Evolutionary conservation across 92 coral and sea anemone species (phyloP), one percentile per base, ranked within the genome.

Genomic region (Isaurus tuberculatus): DNA sequence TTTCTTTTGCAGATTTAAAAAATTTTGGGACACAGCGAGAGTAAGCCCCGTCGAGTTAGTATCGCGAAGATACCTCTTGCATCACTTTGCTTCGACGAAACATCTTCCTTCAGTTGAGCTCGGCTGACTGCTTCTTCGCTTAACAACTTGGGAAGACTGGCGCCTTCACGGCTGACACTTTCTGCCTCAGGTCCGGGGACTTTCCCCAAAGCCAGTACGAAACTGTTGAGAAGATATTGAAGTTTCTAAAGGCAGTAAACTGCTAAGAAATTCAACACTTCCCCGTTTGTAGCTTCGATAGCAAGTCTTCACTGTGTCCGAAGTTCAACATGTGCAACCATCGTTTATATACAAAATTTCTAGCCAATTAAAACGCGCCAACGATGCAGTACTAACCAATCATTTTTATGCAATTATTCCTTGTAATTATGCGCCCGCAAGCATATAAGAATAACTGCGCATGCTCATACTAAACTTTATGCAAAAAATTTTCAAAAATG

Each of bases 141-240:
- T 69, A 77, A 85, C 81, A 88, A 79, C 88, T 92, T 75, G 86
- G 73, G 64, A 90, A 92, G 87, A 88, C 99, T 87, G 88, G 79
- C 77, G 87, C 83, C 95, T 86, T 94, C 79, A 89, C 90, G 94
- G 86, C 94, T 85, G 99, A 91, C 97, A 96, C 97, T 96, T 75
- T 92, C 99, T 96, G 95, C 90, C 98, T 88, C 89, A 70, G 85
- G 99, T 96, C 99, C 98, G 98, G 99, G 98, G 98, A 96, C 99
- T 94, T 94, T 96, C 83, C 99, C 99, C 99, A 92, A 93, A 96
- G 98, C 99, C 98, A 96, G 91, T 91, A 65, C 34, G 69, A 88
- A 82, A 92, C 86, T 94, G 98, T 83, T 94, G 94, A 92, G 97
- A 94, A 90, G 93, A 71, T 79, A 31, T 42, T 55, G 26, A 58